phyloP scores from a whole-genome alignment of 2,113 vertebrate genomes.

The Aleadryas rufinucha region DNA sequence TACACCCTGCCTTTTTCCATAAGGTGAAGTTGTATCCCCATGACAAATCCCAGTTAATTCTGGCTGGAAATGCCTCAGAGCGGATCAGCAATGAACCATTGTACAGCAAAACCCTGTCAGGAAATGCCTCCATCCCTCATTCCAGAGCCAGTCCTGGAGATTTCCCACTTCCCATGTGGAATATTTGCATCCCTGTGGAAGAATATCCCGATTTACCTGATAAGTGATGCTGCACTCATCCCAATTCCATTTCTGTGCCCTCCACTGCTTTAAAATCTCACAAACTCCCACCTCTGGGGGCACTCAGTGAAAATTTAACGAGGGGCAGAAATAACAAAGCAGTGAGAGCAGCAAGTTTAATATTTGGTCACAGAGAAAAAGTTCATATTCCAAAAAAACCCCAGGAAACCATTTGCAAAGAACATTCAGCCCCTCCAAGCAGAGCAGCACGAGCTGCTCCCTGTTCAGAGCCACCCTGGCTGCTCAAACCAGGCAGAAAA shows the following conservation, averaged over 20 bases:
- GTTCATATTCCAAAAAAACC: too few species aligned
- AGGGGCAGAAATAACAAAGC: neutral
- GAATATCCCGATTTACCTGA: neutral
- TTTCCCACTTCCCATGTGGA: neutral
- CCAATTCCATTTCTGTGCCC: neutral
- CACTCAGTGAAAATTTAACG: neutral
- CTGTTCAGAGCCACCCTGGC: neutral
- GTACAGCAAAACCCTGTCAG: neutral
- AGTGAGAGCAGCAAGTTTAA: neutral
- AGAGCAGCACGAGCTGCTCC: neutral
- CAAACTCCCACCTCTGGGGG: neutral
- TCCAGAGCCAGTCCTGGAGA: neutral
- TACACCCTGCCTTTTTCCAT: neutral
- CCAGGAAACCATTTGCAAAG: neutral
- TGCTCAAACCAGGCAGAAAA: neutral
- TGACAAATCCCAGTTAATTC: neutral
- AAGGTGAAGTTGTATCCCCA: neutral
- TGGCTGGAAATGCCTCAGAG: too few species aligned
- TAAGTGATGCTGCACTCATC: neutral
- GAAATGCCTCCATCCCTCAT: neutral
- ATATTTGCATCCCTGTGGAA: neutral
- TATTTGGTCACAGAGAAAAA: neutral
- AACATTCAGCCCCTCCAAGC: neutral
- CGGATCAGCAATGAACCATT: rapidly evolving
- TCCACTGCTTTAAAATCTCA: neutral